Conservation (phyloP, 2,113 vertebrate species). For the Oostethus manadensis region DNA sequence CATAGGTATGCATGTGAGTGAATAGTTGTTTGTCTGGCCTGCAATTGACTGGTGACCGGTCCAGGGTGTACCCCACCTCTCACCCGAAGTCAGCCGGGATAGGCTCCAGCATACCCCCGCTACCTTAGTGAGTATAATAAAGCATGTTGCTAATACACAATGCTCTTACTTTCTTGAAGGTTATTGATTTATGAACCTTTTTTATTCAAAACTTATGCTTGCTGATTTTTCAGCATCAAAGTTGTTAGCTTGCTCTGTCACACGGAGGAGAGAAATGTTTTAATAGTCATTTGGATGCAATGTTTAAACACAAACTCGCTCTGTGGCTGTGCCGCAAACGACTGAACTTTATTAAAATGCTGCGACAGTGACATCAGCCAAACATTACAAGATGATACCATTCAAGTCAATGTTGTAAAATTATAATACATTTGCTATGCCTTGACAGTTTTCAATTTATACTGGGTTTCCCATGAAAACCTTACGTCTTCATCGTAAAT, state of each 20-base stretch:
- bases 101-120: no score
- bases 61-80: no score
- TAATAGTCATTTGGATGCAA: neutral
- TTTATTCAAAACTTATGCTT: neutral
- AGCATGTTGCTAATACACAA: neutral
- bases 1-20: no score
- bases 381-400: conserved; percentile 1
- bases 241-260: neutral
- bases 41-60: no score
- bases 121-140: neutral
- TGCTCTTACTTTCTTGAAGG: neutral
- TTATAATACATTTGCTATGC: conserved; percentile 3
- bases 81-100: no score
- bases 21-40: no score
- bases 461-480: conserved; percentile 2
- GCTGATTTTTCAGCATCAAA: neutral
- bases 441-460: neutral
- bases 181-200: neutral
- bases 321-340: no score
- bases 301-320: neutral
- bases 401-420: neutral
- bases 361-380: neutral
- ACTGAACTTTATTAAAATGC: neutral
- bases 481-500: neutral
- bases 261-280: neutral